A percentile compares a stretch with the other conserved stretches of the same genome.
These are phyloP conservation scores for Synanthedon andrenaeformis DNA, from an alignment of 2,888 invertebrate genomes.

Conservation along the genomic window DNA sequence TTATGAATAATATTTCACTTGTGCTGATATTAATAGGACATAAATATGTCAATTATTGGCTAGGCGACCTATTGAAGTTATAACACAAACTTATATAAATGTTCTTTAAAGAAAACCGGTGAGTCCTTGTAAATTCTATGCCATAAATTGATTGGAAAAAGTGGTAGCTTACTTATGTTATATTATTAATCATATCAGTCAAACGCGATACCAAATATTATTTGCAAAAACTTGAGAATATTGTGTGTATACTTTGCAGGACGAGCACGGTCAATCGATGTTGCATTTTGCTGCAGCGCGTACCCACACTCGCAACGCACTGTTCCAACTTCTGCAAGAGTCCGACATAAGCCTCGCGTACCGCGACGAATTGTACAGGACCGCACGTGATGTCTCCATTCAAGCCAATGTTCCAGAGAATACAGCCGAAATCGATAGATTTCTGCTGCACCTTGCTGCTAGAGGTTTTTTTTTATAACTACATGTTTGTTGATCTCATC, in stretches of 20 bases:
- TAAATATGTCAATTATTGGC: too few species aligned
- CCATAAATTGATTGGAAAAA: too few species aligned
- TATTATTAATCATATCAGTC: too few species aligned
- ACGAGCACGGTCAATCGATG: slow-evolving; percentile 91
- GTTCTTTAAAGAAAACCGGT: too few species aligned
- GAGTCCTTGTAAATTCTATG: too few species aligned
- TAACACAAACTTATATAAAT: too few species aligned
- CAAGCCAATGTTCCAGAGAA: slow-evolving; percentile 84
- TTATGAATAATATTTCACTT: too few species aligned
- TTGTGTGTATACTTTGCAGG: slow-evolving; percentile 50
- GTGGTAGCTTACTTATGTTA: too few species aligned
- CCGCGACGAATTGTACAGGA: slow-evolving; percentile 87
- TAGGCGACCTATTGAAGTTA: too few species aligned
- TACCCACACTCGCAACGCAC: slow-evolving; percentile 82
- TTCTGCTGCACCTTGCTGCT: slow-evolving; percentile 81
- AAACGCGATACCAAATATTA: too few species aligned
- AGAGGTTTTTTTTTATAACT: slow-evolving; percentile 65
- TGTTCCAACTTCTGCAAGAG: slow-evolving; percentile 84
- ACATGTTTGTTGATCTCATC: background rate
- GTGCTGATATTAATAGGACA: too few species aligned
- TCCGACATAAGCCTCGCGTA: slow-evolving; percentile 84
- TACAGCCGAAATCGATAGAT: slow-evolving; percentile 84
- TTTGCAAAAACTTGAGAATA: too few species aligned
- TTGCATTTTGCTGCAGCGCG: slow-evolving; percentile 89
- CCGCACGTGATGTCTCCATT: slow-evolving; percentile 86